Evolutionary conservation across 2,888 invertebrate genomes (phyloP).

Genomic region (Oscheius sp.): DNA sequence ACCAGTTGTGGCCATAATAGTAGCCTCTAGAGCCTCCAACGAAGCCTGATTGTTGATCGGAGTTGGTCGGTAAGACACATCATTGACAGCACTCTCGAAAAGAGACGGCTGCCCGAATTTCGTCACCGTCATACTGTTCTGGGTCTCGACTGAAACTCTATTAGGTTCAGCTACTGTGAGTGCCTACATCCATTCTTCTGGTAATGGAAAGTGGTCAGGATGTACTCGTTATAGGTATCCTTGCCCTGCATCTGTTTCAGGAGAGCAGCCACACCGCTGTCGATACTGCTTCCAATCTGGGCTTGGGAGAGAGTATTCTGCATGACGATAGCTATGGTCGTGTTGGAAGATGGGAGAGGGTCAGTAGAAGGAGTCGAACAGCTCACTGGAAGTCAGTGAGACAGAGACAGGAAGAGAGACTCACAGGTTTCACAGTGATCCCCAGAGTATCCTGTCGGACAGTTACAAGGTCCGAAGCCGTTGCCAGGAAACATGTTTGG

Average conservation of each 20-base stretch:
- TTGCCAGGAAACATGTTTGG: slow-evolving; percentile 25
- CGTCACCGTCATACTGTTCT: slow-evolving; percentile 1
- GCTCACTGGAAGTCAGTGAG: background rate
- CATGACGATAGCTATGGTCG: slow-evolving; percentile 49
- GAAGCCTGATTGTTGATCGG: slow-evolving; percentile 43
- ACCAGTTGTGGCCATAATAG: slow-evolving; percentile 40
- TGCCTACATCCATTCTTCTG: background rate
- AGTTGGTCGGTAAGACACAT: slow-evolving; percentile 28
- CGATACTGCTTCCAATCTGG: slow-evolving; percentile 15
- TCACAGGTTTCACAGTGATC: slow-evolving; percentile 22
- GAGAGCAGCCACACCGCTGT: slow-evolving; percentile 38
- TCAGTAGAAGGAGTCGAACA: background rate
- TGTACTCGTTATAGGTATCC: slow-evolving; percentile 42
- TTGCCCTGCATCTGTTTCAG: slow-evolving; percentile 40
- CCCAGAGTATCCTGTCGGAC: slow-evolving; percentile 23
- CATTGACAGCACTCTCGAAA: slow-evolving; percentile 18
- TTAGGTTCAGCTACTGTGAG: too few relatives aligned
- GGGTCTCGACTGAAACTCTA: background rate
- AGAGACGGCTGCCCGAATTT: background rate
- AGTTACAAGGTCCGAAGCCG: slow-evolving; percentile 15
- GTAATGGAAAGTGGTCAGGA: slow-evolving; percentile 44
- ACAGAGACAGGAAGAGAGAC: background rate
- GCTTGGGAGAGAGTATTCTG: slow-evolving; percentile 46
- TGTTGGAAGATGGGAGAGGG: slow-evolving; percentile 33
- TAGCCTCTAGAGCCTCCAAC: slow-evolving; percentile 41